Percentiles rank a stretch among this genome's conserved stretches.
Conservation (phyloP, 2,113 vertebrate genomes). For the Nettapus auritus region DNA sequence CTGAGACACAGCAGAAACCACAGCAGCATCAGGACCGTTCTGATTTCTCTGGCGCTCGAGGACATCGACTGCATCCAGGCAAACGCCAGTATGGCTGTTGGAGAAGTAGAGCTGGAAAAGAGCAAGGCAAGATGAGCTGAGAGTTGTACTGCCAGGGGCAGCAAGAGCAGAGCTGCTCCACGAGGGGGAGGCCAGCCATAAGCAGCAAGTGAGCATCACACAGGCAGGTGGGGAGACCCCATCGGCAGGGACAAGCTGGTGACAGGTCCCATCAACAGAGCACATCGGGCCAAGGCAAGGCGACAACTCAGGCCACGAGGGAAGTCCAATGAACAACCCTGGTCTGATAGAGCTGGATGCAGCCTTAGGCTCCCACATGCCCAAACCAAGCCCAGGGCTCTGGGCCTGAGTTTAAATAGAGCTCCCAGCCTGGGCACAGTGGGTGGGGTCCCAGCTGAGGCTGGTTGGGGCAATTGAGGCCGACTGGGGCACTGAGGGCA, state of each 20-base stretch:
- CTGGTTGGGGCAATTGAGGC: not conserved
- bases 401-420: not conserved
- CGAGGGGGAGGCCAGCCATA: rapidly evolving
- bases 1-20: rapidly evolving
- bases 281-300: too few species aligned
- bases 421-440: not conserved
- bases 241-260: too few species aligned
- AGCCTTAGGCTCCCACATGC: not conserved
- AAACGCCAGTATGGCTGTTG: rapidly evolving
- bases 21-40: rapidly evolving
- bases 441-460: not conserved
- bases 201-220: rapidly evolving
- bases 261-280: not conserved
- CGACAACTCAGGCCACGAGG: rapidly evolving
- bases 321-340: rapidly evolving
- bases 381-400: rapidly evolving
- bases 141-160: not conserved
- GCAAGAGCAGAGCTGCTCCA: not conserved
- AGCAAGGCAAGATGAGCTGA: not conserved
- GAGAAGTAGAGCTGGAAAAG: not conserved
- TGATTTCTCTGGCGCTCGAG: not conserved
- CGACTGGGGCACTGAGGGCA: not conserved
- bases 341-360: rapidly evolving
- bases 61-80: rapidly evolving
- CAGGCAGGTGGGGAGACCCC: not conserved